phyloP scores from a whole-genome alignment of 1,140 invertebrate species.

The Apis dorsata region DNA sequence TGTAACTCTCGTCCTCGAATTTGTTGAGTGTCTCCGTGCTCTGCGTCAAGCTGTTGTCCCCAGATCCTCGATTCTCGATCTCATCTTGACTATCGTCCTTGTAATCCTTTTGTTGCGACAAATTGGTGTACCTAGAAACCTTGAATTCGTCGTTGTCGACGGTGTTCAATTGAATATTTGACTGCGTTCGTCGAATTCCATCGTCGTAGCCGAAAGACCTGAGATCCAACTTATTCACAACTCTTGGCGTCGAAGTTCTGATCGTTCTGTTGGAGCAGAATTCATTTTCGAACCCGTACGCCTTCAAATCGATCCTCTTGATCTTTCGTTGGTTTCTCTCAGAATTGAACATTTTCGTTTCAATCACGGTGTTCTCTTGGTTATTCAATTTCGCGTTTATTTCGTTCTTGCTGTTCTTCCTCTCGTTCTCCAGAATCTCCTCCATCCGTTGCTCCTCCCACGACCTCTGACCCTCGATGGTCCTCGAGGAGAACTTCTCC shows the following conservation, averaged over 20 bases:
- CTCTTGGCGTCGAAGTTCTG: conserved; percentile 51
- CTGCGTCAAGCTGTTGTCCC: conserved; percentile 36
- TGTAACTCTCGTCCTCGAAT: conserved; percentile 1
- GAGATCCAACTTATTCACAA: conserved; percentile 73
- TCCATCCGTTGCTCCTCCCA: conserved; percentile 45
- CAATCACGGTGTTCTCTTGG: conserved; percentile 42
- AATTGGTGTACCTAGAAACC: conserved; percentile 52
- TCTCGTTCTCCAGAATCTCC: conserved; percentile 61
- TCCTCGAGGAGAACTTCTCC: neutral
- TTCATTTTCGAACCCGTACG: conserved; percentile 74
- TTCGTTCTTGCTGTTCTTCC: conserved; percentile 66
- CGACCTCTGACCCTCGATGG: neutral
- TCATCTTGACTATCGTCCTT: conserved; percentile 10
- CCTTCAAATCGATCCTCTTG: conserved; percentile 70
- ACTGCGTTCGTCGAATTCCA: conserved; percentile 70
- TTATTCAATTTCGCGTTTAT: conserved; percentile 68
- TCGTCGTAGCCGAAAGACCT: conserved; percentile 72
- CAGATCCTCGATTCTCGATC: conserved; percentile 21
- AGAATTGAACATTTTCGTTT: conserved; percentile 40
- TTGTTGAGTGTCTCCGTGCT: conserved; percentile 47
- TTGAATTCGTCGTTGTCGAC: conserved; percentile 47
- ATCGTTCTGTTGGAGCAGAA: conserved; percentile 48
- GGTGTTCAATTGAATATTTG: conserved; percentile 70
- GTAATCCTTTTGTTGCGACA: conserved; percentile 50
- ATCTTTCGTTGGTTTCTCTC: conserved; percentile 63